These are phyloP conservation scores for Phyllopteryx taeniolatus DNA, from an alignment of 2,113 vertebrate genomes.

Conservation along the genomic window DNA sequence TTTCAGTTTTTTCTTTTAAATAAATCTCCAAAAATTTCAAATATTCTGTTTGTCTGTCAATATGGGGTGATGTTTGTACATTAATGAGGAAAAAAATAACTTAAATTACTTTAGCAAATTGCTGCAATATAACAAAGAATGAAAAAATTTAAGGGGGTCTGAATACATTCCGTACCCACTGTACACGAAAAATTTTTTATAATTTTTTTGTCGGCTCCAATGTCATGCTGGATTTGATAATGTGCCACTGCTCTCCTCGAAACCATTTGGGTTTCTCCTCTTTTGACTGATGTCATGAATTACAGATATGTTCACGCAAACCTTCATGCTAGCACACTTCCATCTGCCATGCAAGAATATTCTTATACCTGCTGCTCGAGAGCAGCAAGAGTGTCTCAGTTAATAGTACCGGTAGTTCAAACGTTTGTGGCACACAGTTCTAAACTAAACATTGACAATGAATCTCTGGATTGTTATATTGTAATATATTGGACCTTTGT, in stretches of 20 bases:
- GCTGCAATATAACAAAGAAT: too few species aligned
- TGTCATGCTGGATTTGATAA: conserved; percentile 52
- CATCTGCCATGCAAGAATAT: conserved; percentile 43
- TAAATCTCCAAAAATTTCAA: too few species aligned
- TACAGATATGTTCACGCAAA: conserved; percentile 58
- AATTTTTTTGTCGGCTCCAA: conserved; percentile 40
- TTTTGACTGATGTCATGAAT: conserved; percentile 48
- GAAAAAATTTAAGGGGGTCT: too few species aligned
- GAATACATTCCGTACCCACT: too few species aligned
- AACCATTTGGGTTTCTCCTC: conserved; percentile 46
- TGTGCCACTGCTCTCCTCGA: conserved; percentile 43
- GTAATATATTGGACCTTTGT: conserved; percentile 30
- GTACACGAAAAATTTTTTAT: background rate
- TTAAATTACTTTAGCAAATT: too few species aligned
- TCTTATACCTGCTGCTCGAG: conserved; percentile 46
- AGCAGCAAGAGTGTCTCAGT: conserved; percentile 29
- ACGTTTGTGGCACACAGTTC: conserved; percentile 17
- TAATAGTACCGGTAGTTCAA: conserved; percentile 36
- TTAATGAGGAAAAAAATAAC: too few species aligned
- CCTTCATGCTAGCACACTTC: conserved; percentile 44
- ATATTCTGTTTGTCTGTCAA: too few species aligned
- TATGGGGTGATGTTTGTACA: too few species aligned
- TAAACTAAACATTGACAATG: conserved; percentile 51
- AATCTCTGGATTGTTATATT: conserved; percentile 53
- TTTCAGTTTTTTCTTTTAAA: too few species aligned